Conservation (phyloP, 2,888 invertebrate genomes). For the Agrochola circellaris region DNA sequence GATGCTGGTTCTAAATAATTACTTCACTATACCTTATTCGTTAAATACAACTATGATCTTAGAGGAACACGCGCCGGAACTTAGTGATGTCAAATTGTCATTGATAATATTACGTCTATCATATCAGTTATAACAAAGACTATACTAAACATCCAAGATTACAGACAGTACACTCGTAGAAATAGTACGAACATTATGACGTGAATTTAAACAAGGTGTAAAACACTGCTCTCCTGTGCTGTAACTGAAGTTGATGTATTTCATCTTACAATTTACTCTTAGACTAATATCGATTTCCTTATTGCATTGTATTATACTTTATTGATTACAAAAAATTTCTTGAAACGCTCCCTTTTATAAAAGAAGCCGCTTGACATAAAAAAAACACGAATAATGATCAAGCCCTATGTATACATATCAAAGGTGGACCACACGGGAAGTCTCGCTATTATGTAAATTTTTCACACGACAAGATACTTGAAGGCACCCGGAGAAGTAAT, state of each 20-base stretch:
- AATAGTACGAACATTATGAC: slow-evolving; percentile 40
- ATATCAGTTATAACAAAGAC: slow-evolving; percentile 46
- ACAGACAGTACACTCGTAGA: slow-evolving; percentile 48
- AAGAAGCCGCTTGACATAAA: background rate
- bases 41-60: slow-evolving; percentile 51
- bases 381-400: background rate
- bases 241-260: slow-evolving; percentile 1
- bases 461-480: background rate
- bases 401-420: slow-evolving; percentile 7
- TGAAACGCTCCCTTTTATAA: slow-evolving; percentile 9
- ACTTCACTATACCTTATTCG: slow-evolving; percentile 46
- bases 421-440: background rate
- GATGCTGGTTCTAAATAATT: slow-evolving; percentile 44
- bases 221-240: slow-evolving; percentile 35
- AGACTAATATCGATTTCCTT: slow-evolving; percentile 19
- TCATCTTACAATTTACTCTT: slow-evolving; percentile 41
- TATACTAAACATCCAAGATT: slow-evolving; percentile 58
- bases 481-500: background rate
- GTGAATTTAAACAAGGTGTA: slow-evolving; percentile 49
- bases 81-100: slow-evolving; percentile 65
- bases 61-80: slow-evolving; percentile 25
- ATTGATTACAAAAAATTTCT: slow-evolving; percentile 8
- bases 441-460: background rate
- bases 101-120: slow-evolving; percentile 47
- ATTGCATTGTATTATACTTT: slow-evolving; percentile 18